Conservation (phyloP, 1,140 invertebrate genomes). For the Drosophila teissieri region DNA sequence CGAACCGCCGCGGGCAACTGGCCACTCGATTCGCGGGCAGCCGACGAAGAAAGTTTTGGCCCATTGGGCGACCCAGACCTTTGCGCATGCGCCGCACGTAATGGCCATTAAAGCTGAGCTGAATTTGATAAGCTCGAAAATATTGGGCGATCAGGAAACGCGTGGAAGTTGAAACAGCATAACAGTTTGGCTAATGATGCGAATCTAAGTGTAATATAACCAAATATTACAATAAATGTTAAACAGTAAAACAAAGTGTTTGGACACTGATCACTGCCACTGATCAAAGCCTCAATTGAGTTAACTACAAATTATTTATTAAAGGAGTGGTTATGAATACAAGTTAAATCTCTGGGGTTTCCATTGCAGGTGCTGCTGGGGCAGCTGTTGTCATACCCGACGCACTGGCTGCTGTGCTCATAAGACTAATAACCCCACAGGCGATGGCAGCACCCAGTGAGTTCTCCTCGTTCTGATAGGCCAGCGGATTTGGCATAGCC, state of each 20-base stretch:
- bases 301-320: constrained; percentile 19
- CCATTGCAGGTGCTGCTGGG: neutral
- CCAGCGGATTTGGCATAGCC: constrained; percentile 62
- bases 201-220: neutral
- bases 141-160: constrained; percentile 14
- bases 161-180: constrained; percentile 21
- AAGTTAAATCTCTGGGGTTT: constrained; percentile 27
- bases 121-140: constrained; percentile 57
- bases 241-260: neutral
- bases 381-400: constrained; percentile 8
- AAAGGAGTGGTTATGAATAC: neutral
- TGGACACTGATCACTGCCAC: neutral
- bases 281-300: neutral
- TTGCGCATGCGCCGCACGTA: constrained; percentile 64
- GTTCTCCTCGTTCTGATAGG: constrained; percentile 81
- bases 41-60: constrained; percentile 68
- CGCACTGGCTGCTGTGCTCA: constrained; percentile 47
- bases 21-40: constrained; percentile 15
- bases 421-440: constrained; percentile 81
- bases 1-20: constrained; percentile 53
- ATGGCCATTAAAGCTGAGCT: constrained; percentile 62
- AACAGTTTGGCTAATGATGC: neutral
- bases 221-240: neutral
- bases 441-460: constrained; percentile 71
- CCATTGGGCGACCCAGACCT: constrained; percentile 24